Percentiles rank a stretch among this genome's conserved stretches.
phyloP scores from a whole-genome alignment of 2,113 vertebrate species.

The Ursus arctos region DNA sequence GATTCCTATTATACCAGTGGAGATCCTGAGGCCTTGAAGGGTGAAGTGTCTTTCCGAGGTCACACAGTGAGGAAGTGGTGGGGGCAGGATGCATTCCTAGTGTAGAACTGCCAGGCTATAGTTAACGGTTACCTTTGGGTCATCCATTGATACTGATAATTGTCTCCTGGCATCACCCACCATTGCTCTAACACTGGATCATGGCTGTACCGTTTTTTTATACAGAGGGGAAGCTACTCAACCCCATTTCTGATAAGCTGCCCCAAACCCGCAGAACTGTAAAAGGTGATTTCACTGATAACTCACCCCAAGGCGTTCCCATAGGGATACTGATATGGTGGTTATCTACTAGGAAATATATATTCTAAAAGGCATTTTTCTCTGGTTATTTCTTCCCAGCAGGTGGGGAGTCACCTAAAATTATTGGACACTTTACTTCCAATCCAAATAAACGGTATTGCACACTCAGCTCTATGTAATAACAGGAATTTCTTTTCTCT shows the following conservation, averaged over 20 bases:
- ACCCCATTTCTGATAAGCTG: background rate
- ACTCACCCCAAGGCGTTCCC: background rate
- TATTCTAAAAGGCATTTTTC: background rate
- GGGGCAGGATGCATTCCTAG: too few relatives aligned
- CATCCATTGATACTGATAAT: background rate
- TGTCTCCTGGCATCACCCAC: background rate
- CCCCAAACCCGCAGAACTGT: background rate
- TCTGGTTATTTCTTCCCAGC: conserved; percentile 10
- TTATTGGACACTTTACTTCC: conserved; percentile 29
- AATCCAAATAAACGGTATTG: conserved; percentile 36
- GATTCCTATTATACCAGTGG: background rate
- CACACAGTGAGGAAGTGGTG: background rate
- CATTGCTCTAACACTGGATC: background rate
- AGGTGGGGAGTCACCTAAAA: conserved; percentile 19
- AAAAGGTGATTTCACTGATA: background rate
- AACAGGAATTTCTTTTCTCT: conserved; percentile 31
- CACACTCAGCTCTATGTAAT: background rate
- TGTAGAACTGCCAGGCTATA: background rate
- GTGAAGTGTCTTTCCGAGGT: background rate
- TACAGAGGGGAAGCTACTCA: background rate
- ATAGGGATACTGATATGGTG: background rate
- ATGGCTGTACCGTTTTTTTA: background rate
- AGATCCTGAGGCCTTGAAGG: background rate
- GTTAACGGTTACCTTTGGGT: background rate
- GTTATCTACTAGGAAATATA: background rate